A percentile compares a stretch with the other conserved stretches of the same genome.
Evolutionary conservation across 2,113 vertebrate genomes (phyloP).

Genomic region (Pterocles gutturalis): DNA sequence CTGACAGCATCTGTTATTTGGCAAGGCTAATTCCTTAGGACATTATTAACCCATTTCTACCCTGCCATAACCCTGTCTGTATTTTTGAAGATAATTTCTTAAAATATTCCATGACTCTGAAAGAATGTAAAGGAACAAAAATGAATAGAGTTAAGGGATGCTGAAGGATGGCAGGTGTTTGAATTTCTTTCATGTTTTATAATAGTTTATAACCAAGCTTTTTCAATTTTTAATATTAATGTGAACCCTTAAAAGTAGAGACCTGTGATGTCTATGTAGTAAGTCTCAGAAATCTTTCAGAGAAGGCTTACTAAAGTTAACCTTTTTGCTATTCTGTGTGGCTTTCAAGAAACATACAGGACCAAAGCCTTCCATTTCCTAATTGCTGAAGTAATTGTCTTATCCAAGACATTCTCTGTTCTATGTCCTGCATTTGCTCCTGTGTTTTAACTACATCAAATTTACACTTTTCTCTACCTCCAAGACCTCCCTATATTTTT

Average conservation of each 20-base stretch:
- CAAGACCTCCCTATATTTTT: neutral
- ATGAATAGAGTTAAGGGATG: neutral
- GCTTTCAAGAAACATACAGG: neutral
- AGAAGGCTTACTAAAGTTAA: neutral
- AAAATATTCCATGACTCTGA: neutral
- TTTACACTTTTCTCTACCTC: neutral
- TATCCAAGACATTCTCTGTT: neutral
- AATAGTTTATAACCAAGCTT: neutral
- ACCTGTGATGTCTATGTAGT: neutral
- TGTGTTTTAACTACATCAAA: neutral
- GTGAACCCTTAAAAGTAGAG: neutral
- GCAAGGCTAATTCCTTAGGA: constrained; percentile 13
- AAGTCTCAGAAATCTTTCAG: neutral
- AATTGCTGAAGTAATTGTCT: neutral
- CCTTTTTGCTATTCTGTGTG: neutral
- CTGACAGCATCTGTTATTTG: constrained; percentile 6
- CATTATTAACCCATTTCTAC: neutral
- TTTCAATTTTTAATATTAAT: neutral
- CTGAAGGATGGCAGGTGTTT: neutral
- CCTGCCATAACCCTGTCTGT: neutral
- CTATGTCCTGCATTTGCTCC: neutral
- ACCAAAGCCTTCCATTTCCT: neutral
- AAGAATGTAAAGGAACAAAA: neutral
- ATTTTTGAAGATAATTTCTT: neutral
- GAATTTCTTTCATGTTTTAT: neutral